phyloP scores from a whole-genome alignment of 1,140 invertebrate genomes.

The Micrasema minimum region DNA sequence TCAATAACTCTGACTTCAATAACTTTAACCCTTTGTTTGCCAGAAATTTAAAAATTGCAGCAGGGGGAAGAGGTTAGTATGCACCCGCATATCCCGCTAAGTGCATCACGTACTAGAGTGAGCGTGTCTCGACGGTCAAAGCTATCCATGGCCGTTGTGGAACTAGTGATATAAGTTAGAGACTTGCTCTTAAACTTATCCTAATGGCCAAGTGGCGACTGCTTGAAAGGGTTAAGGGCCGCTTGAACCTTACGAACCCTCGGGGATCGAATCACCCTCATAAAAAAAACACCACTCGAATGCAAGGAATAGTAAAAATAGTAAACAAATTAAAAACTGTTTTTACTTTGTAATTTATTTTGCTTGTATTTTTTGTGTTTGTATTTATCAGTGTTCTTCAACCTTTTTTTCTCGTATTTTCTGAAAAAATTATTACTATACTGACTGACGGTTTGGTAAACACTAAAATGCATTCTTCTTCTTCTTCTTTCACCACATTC shows the following conservation, averaged over 20 bases:
- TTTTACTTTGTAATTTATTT: not conserved
- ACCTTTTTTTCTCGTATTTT: no score
- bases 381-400: no score
- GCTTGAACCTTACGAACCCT: not conserved
- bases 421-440: no score
- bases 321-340: not conserved
- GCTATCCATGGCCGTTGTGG: not conserved
- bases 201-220: constrained; percentile 30
- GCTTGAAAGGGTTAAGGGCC: constrained; percentile 25
- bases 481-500: no score
- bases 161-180: constrained; percentile 27
- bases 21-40: no score
- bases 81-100: constrained; percentile 3
- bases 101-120: constrained; percentile 10
- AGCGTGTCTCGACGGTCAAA: constrained; percentile 20
- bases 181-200: constrained; percentile 21
- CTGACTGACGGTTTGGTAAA: no score
- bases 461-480: no score
- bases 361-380: not conserved
- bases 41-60: no score
- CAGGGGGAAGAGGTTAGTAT: not conserved
- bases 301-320: not conserved
- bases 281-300: not conserved
- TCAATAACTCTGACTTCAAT: no score
- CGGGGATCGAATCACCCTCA: not conserved